A percentile compares a stretch with the other conserved stretches of the same genome.
Evolutionary conservation across 2,797 vertebrate species (phyloP).

Genomic region (Chelon labrosus): DNA sequence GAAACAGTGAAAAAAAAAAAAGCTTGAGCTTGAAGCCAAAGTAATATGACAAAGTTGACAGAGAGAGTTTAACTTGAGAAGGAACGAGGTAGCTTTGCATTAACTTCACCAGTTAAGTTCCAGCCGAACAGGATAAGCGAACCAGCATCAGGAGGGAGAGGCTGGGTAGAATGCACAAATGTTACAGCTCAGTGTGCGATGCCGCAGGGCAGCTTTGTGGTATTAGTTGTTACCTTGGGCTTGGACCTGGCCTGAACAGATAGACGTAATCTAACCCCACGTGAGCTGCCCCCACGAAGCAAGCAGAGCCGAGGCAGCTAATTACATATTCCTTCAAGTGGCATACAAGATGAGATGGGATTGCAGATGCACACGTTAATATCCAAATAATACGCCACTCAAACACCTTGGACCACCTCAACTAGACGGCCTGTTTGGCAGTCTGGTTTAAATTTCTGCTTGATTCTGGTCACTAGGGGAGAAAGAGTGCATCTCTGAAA

Average conservation of each 20-base stretch:
- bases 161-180: neutral
- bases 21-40: neutral
- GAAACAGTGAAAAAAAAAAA: conserved; percentile 9
- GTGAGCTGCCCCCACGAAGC: conserved; percentile 44
- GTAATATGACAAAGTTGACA: conserved; percentile 2
- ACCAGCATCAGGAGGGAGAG: conserved; percentile 8
- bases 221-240: conserved; percentile 52
- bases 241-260: conserved; percentile 50
- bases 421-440: conserved; percentile 30
- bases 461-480: conserved; percentile 10
- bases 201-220: conserved; percentile 31
- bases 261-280: conserved; percentile 49
- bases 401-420: conserved; percentile 36
- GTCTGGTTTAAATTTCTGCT: conserved; percentile 50
- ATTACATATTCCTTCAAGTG: conserved; percentile 57
- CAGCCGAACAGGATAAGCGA: conserved; percentile 18
- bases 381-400: conserved; percentile 62
- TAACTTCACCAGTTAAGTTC: conserved; percentile 6
- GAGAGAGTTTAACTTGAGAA: neutral
- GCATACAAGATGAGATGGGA: conserved; percentile 54
- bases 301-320: conserved; percentile 42
- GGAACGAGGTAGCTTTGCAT: neutral
- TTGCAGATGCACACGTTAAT: conserved; percentile 48
- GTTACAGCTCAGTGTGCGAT: conserved; percentile 4
- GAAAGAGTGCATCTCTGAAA: conserved; percentile 17